phyloP scores from a whole-genome alignment of 2,113 vertebrate species.

The Ramphastos sulfuratus region DNA sequence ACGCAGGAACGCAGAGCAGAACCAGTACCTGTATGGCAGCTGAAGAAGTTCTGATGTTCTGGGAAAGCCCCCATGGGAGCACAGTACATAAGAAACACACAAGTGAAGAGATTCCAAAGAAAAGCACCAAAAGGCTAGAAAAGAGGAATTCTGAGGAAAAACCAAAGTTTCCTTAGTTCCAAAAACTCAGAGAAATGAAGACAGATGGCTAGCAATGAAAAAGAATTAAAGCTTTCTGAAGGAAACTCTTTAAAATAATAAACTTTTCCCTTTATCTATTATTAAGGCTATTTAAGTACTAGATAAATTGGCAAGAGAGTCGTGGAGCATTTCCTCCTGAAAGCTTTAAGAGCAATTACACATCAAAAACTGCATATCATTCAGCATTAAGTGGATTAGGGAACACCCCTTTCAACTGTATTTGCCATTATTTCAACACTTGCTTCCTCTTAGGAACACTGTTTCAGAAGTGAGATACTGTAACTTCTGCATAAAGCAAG shows the following conservation, averaged over 20 bases:
- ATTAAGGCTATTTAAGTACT: neutral
- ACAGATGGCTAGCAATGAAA: neutral
- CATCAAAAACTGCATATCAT: too few species aligned
- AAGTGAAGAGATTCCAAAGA: neutral
- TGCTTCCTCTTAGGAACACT: neutral
- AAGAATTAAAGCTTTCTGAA: neutral
- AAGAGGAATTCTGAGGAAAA: neutral
- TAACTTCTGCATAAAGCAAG: neutral
- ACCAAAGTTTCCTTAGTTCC: neutral
- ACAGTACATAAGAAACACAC: neutral
- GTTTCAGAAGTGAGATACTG: neutral
- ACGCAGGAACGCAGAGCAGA: neutral
- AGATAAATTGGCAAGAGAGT: neutral
- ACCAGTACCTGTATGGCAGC: neutral
- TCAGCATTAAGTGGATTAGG: neutral
- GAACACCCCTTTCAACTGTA: neutral
- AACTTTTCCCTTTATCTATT: neutral
- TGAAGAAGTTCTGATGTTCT: neutral
- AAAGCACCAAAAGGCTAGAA: neutral
- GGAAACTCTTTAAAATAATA: neutral
- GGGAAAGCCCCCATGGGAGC: neutral
- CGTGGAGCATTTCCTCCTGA: neutral
- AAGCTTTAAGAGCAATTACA: neutral
- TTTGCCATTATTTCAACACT: neutral
- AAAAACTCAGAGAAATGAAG: neutral